phyloP scores from a whole-genome alignment of 1,140 invertebrate genomes.

The Drosophila nasuta region DNA sequence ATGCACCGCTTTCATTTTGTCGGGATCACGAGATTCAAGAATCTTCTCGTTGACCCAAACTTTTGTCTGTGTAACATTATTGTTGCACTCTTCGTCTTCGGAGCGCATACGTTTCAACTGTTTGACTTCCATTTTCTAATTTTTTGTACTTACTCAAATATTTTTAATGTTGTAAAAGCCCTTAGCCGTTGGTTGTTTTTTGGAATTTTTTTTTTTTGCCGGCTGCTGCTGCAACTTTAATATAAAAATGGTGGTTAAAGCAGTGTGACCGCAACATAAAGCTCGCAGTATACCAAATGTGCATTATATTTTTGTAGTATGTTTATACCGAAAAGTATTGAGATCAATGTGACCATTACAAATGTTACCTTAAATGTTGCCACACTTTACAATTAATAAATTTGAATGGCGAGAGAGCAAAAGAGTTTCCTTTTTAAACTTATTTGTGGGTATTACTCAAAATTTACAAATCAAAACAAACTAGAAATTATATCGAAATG shows the following conservation, averaged over 20 bases:
- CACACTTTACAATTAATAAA: no score
- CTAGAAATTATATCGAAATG: conserved; percentile 43
- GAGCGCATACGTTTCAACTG: conserved; percentile 63
- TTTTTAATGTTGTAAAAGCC: background rate
- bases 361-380: no score
- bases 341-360: background rate
- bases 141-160: background rate
- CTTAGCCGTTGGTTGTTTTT: background rate
- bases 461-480: conserved; percentile 54
- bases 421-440: conserved; percentile 23
- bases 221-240: background rate
- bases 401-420: background rate
- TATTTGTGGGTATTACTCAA: conserved; percentile 32
- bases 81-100: conserved; percentile 56
- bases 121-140: conserved; percentile 47
- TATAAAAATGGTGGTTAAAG: background rate
- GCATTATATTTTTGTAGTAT: background rate
- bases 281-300: background rate
- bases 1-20: conserved; percentile 71
- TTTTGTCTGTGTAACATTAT: conserved; percentile 63
- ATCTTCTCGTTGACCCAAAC: conserved; percentile 68
- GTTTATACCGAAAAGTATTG: no score
- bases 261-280: background rate
- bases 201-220: conserved; percentile 15
- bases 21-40: conserved; percentile 47